Evolutionary conservation across 2,888 invertebrate genomes (phyloP).

Genomic region (Crepidodera aurea): DNA sequence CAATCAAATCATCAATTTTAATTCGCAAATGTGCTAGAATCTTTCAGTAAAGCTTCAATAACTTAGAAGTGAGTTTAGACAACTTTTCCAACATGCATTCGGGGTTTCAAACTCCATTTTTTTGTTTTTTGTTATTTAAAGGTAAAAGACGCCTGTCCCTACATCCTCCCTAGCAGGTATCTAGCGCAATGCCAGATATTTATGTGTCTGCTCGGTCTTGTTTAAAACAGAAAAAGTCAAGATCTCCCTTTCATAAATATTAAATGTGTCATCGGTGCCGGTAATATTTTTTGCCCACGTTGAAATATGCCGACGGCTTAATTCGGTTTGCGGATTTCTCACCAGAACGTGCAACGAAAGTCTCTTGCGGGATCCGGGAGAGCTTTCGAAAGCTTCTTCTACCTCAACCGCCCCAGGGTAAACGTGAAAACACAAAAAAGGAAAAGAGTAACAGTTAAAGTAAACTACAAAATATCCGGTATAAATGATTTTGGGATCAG

Average conservation of each 20-base stretch:
- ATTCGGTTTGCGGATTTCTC: constrained; percentile 28
- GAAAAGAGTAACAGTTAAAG: too few relatives aligned
- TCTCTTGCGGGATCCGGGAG: neutral
- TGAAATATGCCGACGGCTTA: constrained; percentile 32
- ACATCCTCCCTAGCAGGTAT: constrained; percentile 12
- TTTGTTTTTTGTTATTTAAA: too few relatives aligned
- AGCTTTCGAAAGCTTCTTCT: neutral
- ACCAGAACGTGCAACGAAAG: neutral
- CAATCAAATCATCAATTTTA: too few relatives aligned
- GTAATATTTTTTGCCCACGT: constrained; percentile 21
- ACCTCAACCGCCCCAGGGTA: neutral
- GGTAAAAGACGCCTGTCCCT: too few relatives aligned
- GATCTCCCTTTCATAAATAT: constrained; percentile 27
- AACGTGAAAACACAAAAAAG: neutral
- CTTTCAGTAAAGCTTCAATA: too few relatives aligned
- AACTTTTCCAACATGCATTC: too few relatives aligned
- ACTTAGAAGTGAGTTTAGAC: too few relatives aligned
- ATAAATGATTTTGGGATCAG: too few relatives aligned
- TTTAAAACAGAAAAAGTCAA: constrained; percentile 24
- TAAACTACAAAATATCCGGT: too few relatives aligned
- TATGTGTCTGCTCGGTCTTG: constrained; percentile 11
- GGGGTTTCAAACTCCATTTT: too few relatives aligned
- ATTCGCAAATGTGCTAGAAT: too few relatives aligned
- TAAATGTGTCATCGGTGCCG: constrained; percentile 19
- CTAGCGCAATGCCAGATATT: constrained; percentile 9